Evolutionary conservation across 2,888 invertebrate genomes (phyloP), one percentile per base, ranked within the genome.

Genomic region (Lepas anatifera): DNA sequence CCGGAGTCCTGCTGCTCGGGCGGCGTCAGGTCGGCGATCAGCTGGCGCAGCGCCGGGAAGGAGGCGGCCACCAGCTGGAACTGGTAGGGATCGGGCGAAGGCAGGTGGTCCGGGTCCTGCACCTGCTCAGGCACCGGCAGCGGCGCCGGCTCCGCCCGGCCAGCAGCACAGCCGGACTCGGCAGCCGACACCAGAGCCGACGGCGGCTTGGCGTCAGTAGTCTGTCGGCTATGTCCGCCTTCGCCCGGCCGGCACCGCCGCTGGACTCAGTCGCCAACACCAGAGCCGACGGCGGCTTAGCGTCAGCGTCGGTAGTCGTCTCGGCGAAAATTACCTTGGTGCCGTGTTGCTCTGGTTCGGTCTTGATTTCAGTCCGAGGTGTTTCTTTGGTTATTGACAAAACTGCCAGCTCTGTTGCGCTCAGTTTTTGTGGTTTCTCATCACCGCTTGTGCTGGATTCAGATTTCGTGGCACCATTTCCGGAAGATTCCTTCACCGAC

Each of bases 11-110:
- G 18, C 3, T 6, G 22, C 32, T 3, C 32, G 6, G 0, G 1
- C 22, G 58, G 58, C 1, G 25, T 35, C 25, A 58, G 22, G 25
- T 22, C 4, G 13, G 11, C 25, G 70, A 35, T 67, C 25, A 39
- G 52, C 29, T n/a, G 63, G 29, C 41, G 67, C 39, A 73, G 43
- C 4, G 58, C 35, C 7, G 69, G 63, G 43, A 72, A 68, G 3
- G 70, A 64, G 64, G 72, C 73, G 16, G 69, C 72, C 13, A 73
- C 73, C 43, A 73, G 43, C 35, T 48, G 52, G 46, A 72, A 73
- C 37, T 72, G 68, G 16, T 70, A 64, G 6, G 69, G 43, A 68
- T 70, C 68, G 1, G 71, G 70, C 25, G 25, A 2, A 4, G 66
- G 39, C 25, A 66, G 25, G 10, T 25, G 6, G 27, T n/a, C 25